phyloP scores from a whole-genome alignment of 2,113 vertebrate genomes.

The Bambusicola thoracicus region DNA sequence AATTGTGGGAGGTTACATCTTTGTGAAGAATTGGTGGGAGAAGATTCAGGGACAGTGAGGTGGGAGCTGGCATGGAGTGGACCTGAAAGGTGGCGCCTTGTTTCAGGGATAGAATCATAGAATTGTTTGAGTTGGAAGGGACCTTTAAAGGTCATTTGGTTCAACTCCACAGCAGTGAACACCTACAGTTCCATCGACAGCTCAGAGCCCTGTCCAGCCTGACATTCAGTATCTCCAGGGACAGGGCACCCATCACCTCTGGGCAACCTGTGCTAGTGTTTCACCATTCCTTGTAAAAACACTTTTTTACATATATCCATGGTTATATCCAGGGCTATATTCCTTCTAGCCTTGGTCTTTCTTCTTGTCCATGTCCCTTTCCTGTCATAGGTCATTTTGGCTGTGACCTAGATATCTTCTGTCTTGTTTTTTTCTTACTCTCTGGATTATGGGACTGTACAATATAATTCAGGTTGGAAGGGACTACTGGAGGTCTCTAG shows the following conservation, averaged over 20 bases:
- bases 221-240: too few relatives aligned
- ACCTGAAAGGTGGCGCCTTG: not conserved
- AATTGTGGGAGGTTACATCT: not conserved
- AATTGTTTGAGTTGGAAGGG: too few relatives aligned
- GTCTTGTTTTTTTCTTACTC: not conserved
- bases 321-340: too few relatives aligned
- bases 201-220: too few relatives aligned
- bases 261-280: too few relatives aligned
- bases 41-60: not conserved
- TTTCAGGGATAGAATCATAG: not conserved
- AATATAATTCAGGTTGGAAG: not conserved
- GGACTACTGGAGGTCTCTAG: not conserved
- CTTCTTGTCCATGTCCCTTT: conserved; percentile 41
- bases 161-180: too few relatives aligned
- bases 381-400: conserved; percentile 1
- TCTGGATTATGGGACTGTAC: not conserved
- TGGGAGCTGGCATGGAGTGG: not conserved
- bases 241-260: too few relatives aligned
- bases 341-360: not conserved
- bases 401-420: not conserved
- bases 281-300: too few relatives aligned
- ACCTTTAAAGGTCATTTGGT: too few relatives aligned
- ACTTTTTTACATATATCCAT: too few relatives aligned
- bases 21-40: not conserved
- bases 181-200: too few relatives aligned